These are phyloP conservation scores for Hydropsyche tenuis DNA, from an alignment of 1,140 invertebrate genomes.

Conservation along the genomic window DNA sequence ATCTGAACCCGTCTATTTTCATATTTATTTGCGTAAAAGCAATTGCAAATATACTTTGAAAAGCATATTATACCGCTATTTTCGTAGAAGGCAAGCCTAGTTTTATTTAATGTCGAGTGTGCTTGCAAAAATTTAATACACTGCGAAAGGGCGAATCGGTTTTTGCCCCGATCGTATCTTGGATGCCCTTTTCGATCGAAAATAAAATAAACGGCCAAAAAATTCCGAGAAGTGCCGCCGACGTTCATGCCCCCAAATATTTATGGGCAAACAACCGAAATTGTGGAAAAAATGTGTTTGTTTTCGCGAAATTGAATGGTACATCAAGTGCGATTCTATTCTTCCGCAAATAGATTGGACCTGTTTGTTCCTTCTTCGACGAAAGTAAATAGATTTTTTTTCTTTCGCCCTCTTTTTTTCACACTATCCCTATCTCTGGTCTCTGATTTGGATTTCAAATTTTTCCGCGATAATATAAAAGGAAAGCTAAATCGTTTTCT, in stretches of 20 bases:
- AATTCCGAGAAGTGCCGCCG: no score
- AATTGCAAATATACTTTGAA: no score
- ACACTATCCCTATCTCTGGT: no score
- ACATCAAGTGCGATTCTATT: constrained; percentile 29
- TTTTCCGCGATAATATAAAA: neutral
- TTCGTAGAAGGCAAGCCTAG: neutral
- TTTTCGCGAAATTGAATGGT: constrained; percentile 34
- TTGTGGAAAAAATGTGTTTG: constrained; percentile 33
- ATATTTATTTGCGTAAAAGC: neutral
- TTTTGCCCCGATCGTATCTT: neutral
- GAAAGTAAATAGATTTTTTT: constrained; percentile 30
- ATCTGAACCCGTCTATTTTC: neutral
- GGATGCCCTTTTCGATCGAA: no score
- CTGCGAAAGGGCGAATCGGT: neutral
- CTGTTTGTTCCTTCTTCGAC: constrained; percentile 7
- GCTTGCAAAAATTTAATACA: neutral
- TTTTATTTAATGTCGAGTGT: neutral
- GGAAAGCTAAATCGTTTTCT: neutral
- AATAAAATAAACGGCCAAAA: no score
- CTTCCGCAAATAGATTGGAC: constrained; percentile 26
- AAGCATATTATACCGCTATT: neutral
- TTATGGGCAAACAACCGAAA: constrained; percentile 19
- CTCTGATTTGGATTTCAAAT: constrained; percentile 31
- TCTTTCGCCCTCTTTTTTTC: neutral
- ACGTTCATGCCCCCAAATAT: constrained; percentile 5